Percentiles rank a stretch among this genome's conserved stretches.
Conservation (phyloP, 2,888 invertebrate species). For the Rhagonycha lutea region DNA sequence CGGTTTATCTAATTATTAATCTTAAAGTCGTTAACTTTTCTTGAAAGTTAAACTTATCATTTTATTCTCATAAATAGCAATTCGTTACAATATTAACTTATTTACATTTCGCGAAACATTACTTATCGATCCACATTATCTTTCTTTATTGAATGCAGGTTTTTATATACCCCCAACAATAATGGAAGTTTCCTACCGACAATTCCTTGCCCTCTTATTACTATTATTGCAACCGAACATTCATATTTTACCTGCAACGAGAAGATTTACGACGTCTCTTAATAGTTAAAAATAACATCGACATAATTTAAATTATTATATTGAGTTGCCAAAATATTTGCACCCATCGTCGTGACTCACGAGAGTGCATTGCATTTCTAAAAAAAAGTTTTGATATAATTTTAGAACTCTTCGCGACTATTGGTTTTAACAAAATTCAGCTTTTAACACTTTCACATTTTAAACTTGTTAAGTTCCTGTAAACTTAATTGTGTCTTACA, state of each 20-base stretch:
- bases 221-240: not conserved
- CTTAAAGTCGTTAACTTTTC: not conserved
- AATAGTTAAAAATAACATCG: not conserved
- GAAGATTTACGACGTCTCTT: not conserved
- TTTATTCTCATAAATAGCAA: too few species aligned
- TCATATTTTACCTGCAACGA: not conserved
- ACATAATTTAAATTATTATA: not conserved
- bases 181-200: not conserved
- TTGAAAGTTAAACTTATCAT: too few species aligned
- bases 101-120: not conserved
- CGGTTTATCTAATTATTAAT: not conserved
- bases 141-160: not conserved
- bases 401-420: not conserved
- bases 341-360: not conserved
- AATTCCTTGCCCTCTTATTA: not conserved
- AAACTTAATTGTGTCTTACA: not conserved
- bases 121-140: not conserved
- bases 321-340: not conserved
- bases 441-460: not conserved
- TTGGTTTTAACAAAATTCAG: not conserved
- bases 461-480: not conserved
- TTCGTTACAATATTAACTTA: not conserved
- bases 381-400: not conserved
- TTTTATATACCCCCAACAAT: not conserved
- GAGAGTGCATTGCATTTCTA: not conserved